Evolutionary conservation across 2,113 vertebrate species (phyloP).

Genomic region (Nesoenas mayeri): DNA sequence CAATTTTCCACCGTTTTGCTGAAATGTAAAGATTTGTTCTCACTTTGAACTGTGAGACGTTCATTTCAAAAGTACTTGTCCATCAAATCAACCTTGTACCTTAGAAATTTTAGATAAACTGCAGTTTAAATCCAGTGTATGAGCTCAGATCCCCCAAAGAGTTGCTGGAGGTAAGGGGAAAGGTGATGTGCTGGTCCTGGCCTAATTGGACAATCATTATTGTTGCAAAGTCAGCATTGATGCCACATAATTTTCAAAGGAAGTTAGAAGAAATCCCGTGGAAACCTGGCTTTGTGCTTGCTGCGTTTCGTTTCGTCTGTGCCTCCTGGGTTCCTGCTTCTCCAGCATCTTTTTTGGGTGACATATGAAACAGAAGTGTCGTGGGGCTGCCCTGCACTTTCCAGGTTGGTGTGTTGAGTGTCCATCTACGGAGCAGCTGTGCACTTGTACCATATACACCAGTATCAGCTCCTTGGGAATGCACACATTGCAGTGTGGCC

Average conservation of each 20-base stretch:
- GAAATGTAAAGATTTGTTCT: background rate
- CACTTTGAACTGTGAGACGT: background rate
- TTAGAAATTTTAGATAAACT: background rate
- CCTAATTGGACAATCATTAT: background rate
- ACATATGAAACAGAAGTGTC: background rate
- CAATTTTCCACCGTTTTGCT: background rate
- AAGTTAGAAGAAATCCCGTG: background rate
- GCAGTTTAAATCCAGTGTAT: background rate
- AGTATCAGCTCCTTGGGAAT: background rate
- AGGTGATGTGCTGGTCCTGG: background rate
- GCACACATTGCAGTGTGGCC: background rate
- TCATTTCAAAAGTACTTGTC: background rate
- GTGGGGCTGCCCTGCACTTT: background rate
- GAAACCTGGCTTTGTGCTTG: background rate
- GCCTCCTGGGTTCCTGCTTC: background rate
- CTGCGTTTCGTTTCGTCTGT: background rate
- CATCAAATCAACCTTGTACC: background rate
- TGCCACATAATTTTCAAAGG: background rate
- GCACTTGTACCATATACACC: rapidly evolving
- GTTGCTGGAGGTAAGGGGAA: background rate
- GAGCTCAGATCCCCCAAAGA: background rate
- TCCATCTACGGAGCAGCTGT: rapidly evolving
- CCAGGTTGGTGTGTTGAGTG: rapidly evolving
- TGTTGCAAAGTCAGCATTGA: background rate
- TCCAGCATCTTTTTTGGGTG: background rate